Base-by-base conservation (phyloP, 2,888 invertebrate species). In the Eristalinus sepulchralis region DNA sequence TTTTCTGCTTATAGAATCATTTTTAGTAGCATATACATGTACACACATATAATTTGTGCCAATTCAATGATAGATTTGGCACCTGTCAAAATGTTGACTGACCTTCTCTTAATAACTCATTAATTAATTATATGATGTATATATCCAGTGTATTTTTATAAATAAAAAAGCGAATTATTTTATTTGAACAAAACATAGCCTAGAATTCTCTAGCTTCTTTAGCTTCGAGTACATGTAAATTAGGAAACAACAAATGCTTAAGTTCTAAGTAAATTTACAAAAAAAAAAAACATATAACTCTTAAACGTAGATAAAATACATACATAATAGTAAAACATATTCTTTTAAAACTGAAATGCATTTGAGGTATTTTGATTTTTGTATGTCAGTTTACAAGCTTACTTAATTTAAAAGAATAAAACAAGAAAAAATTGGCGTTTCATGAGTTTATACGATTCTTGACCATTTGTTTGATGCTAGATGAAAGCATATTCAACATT, bases 311-410 rank as follows among this genome's bases (percentile, higher is more conserved):
- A 13, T 73, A 83, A 81, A 70, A 85, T 31, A 78, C 27, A 64
- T 53, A 66, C 27, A 72, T 53, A 66, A 76, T 67, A 63, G 73
- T 66, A 84, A 71, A 88, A 91, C 89, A 89, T 90, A 91, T 47
- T 47, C 47, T 89, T 90, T 90, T 91, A 90, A 91, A 92, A 92
- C 91, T 92, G 92, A 92, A 92, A 92, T 92, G 92, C 92, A 91
- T 92, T 90, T 92, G 92, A 92, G 92, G 92, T 92, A 92, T 92
- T 91, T 92, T 90, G 91, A 92, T 92, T 91, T 92, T 92, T 88
- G 82, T 89, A 87, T 87, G 82, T 82, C 76, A 88, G 75, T 73
- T 79, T 75, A 31, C 39, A 55, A 77, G 47, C 63, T 60, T 20
- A 24, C 60, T 60, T 76, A 67, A 77, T 68, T 78, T 62, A 8